Base-by-base conservation (phyloP, 2,113 vertebrate species). In the Lethenteron camtschaticum region DNA sequence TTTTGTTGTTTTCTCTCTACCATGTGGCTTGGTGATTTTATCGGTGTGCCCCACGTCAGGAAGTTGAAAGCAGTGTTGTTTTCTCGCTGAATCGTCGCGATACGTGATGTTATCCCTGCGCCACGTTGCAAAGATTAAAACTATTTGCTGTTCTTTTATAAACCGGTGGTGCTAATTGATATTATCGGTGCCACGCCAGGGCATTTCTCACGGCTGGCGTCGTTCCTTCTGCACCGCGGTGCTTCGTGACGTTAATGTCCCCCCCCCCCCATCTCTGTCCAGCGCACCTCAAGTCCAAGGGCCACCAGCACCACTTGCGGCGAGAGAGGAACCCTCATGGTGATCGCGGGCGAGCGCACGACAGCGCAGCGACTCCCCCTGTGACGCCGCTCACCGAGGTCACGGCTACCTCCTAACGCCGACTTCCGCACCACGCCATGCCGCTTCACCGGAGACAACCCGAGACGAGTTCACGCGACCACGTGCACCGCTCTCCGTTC, bases 241-340 rank as follows among this genome's bases (percentile, higher is more conserved):
- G 10, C 41, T 41, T 41, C 41, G 41, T 41, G 8, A 12, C 73
- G 57, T 0, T 0, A 57, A 75, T 74, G 66, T 12, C 57, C 73
- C 66, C 74, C 68, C n/a, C 57, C 57, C 56, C 71, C 72, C 70
- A 78, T 75, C 24, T 55, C 71, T 72, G 69, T 73, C 6, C 73
- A 99, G 94, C 87, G 76, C 94, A 96, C 79, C 79, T 82, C 6
- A 86, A 84, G 18, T 96, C 94, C 72, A 96, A 87, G 76, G 86
- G 85, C 74, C 91, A 99, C 76, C 79, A 81, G 77, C 74, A 84
- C 76, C 85, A 85, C 4, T 73, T 86, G 73, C 89, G 78, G 82
- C 91, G 87, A 77, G 88, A 77, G 73, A 83, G 76, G 75, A 88
- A 77, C 77, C 72, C 74, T 41, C 41, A 41, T 7, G 41, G 41